These are phyloP conservation scores for Sesamia inferens DNA, from an alignment of 2,888 invertebrate species.

Conservation along the genomic window DNA sequence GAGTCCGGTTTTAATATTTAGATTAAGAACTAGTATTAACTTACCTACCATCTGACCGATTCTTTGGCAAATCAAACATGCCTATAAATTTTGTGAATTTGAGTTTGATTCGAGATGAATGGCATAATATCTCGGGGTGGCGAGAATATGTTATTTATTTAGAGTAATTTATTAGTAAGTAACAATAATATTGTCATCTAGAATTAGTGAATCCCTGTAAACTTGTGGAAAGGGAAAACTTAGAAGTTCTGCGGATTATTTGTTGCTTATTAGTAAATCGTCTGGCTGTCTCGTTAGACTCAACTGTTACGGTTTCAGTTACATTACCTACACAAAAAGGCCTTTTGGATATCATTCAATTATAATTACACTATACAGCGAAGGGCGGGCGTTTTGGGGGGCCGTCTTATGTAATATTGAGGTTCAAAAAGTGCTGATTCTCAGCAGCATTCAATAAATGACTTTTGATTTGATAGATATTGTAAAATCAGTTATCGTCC, in stretches of 20 bases:
- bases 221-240: constrained; percentile 41
- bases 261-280: constrained; percentile 35
- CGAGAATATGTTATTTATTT: no score
- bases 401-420: no score
- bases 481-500: neutral
- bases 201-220: constrained; percentile 6
- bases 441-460: no score
- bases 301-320: constrained; percentile 41
- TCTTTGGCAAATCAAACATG: no score
- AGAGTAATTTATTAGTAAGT: neutral
- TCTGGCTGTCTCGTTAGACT: constrained; percentile 24
- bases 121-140: no score
- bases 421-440: no score
- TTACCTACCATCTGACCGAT: no score
- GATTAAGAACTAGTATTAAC: no score
- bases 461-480: neutral
- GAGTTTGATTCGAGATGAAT: no score
- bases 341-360: constrained; percentile 28
- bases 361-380: constrained; percentile 14
- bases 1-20: neutral
- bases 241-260: constrained; percentile 46
- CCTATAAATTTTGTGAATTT: no score
- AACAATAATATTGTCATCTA: constrained; percentile 10
- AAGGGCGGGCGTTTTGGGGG: no score
- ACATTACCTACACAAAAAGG: neutral